A percentile compares a stretch with the other conserved stretches of the same genome.
phyloP scores from a whole-genome alignment of 2,113 vertebrate species.

The Ophiodon elongatus region DNA sequence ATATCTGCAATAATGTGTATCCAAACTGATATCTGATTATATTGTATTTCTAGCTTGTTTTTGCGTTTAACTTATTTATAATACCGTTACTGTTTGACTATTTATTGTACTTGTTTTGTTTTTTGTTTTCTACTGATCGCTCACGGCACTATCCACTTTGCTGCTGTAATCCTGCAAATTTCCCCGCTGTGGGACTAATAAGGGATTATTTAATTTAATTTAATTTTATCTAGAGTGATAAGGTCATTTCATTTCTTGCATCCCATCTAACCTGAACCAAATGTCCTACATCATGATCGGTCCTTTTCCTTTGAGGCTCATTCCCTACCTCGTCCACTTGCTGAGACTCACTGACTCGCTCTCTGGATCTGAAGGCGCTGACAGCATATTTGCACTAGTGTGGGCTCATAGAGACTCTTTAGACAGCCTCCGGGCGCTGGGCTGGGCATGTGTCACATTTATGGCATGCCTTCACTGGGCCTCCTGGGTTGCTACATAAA shows the following conservation, averaged over 20 bases:
- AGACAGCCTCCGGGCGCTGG: conserved; percentile 20
- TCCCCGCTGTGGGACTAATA: too few species aligned
- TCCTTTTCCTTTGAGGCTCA: neutral
- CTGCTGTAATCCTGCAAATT: too few species aligned
- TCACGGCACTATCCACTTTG: too few species aligned
- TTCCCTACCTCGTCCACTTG: neutral
- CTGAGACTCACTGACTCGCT: conserved; percentile 3
- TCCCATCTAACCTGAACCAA: neutral
- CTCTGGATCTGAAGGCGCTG: conserved; percentile 31
- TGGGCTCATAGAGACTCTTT: conserved; percentile 46
- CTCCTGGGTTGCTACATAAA: conserved; percentile 17
- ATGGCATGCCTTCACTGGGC: conserved; percentile 35
- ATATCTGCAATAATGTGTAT: too few species aligned
- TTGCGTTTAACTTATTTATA: too few species aligned
- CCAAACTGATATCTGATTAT: too few species aligned
- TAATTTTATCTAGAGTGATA: neutral
- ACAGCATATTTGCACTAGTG: conserved; percentile 39
- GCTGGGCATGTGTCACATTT: conserved; percentile 43
- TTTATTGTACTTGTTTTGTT: too few species aligned
- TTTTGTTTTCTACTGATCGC: too few species aligned
- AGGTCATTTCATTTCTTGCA: neutral
- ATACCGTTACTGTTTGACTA: too few species aligned
- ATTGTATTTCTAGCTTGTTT: too few species aligned
- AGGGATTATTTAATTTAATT: too few species aligned
- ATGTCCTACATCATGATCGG: neutral